Evolutionary conservation across 2,797 vertebrate genomes (phyloP).

Genomic region (Chromis chromis): DNA sequence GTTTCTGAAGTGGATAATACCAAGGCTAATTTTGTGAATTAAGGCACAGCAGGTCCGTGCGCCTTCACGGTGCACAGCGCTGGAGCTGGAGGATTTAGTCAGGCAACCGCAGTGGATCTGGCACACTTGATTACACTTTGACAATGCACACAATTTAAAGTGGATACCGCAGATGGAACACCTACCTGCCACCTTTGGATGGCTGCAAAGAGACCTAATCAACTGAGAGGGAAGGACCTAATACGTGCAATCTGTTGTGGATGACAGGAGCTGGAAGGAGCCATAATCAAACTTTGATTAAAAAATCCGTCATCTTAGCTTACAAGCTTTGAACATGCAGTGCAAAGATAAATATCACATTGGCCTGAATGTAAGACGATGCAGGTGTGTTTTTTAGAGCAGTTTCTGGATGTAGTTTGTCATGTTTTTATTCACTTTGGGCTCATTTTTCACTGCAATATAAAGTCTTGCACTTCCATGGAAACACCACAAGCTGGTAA

Average conservation of each 20-base stretch:
- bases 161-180: slow-evolving; percentile 16
- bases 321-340: no score
- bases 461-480: no score
- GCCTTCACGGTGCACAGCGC: slow-evolving; percentile 3
- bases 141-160: slow-evolving; percentile 16
- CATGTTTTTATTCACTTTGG: no score
- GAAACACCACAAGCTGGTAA: no score
- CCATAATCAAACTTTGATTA: not conserved
- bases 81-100: slow-evolving; percentile 4
- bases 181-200: slow-evolving; percentile 14
- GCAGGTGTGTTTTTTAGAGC: no score
- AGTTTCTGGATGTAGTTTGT: no score
- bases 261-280: not conserved
- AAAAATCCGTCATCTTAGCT: not conserved
- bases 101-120: slow-evolving; percentile 22
- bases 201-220: slow-evolving; percentile 24
- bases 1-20: slow-evolving; percentile 1
- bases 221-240: slow-evolving; percentile 16
- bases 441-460: no score
- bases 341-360: no score
- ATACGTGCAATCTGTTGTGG: slow-evolving; percentile 6
- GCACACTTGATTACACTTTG: slow-evolving; percentile 28
- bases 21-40: slow-evolving; percentile 1
- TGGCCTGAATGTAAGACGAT: no score
- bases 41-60: slow-evolving; percentile 12